A percentile compares a stretch with the other conserved stretches of the same genome.
These are phyloP conservation scores for Sparidentex hasta DNA, from an alignment of 2,797 vertebrate genomes.

Conservation along the genomic window DNA sequence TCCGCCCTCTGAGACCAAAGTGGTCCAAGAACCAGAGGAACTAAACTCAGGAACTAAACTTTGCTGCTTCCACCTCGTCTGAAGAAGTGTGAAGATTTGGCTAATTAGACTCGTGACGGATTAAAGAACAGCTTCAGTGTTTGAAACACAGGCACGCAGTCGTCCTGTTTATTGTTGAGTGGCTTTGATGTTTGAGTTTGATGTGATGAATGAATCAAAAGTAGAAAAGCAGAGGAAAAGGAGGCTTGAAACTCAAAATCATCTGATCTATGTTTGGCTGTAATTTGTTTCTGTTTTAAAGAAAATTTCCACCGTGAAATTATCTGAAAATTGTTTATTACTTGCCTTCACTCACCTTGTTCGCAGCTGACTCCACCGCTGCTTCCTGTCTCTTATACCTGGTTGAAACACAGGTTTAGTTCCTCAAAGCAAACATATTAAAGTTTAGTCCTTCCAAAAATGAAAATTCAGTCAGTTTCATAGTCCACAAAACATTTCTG, in stretches of 20 bases:
- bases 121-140: rapidly evolving
- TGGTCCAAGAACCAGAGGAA: neutral
- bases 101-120: neutral
- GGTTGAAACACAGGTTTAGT: neutral
- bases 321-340: neutral
- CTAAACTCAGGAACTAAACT: conserved; percentile 12
- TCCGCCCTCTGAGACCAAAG: neutral
- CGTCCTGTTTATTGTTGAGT: neutral
- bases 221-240: neutral
- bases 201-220: neutral
- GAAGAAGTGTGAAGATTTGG: neutral
- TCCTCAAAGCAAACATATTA: neutral
- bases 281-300: neutral
- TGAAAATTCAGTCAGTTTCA: no score
- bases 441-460: no score
- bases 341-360: neutral
- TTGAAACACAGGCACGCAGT: neutral
- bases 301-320: neutral
- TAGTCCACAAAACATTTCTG: no score
- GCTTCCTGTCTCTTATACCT: neutral
- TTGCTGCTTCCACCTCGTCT: neutral
- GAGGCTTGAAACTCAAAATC: neutral
- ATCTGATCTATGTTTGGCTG: neutral
- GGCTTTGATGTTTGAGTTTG: neutral
- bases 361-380: neutral